Base-by-base conservation (phyloP, 2,888 invertebrate genomes). In the Callimorpha dominula region DNA sequence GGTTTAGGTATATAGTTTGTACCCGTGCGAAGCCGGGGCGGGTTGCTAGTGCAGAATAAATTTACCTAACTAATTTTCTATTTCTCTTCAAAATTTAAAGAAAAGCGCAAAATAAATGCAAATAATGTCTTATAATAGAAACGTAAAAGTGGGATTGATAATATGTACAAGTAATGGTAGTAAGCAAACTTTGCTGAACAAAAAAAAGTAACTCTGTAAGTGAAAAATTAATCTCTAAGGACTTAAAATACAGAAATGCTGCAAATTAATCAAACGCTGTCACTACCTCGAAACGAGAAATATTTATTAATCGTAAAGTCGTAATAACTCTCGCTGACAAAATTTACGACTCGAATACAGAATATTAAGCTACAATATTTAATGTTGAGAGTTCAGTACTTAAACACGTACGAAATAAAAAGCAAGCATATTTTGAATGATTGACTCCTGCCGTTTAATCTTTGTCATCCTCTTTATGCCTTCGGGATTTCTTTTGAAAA, bases 251-350 rank as follows among this genome's bases (percentile, higher is more conserved):
- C 5, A 62, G 31, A 15, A 68, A 46, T 40, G n/a, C 70, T 73
- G 60, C 70, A 82, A 84, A 85, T 86, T 85, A 87, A 84, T 85
- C 80, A 82, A 82, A 81, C 71, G 66, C 76, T 67, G 71, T 76
- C 74, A 74, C 68, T 76, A 69, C 68, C 66, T 57, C 64, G 46
- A 71, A 71, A 71, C 63, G 70, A 70, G 70, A 78, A 78, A 81
- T 79, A 77, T 85, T 82, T 85, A 87, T 83, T 78, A 82, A 79
- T 78, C 78, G 73, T 85, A 84, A 85, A 83, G 62, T 64, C 49
- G 62, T 68, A 79, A 77, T 77, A 73, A 71, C 49, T 77, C 75
- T 77, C 70, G 54, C 67, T 80, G 75, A 78, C 78, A 72, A 75
- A 81, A 82, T 79, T 70, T 73, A 68, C 70, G 54, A n/a, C 31